Evolutionary conservation across 1,140 invertebrate species (phyloP).

Genomic region (Aphelinus atriplicis): DNA sequence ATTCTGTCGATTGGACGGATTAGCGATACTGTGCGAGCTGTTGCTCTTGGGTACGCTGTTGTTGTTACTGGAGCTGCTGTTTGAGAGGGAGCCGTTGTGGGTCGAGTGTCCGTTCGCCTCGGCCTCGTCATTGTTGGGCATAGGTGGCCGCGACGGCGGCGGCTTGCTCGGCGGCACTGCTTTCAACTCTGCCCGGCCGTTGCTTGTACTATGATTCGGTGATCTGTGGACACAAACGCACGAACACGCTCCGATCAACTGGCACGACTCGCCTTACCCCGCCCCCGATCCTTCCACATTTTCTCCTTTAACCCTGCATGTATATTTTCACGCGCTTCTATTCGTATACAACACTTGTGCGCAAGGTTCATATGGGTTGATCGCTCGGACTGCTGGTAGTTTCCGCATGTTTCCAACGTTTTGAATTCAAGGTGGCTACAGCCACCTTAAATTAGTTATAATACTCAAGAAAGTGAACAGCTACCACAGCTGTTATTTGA

Average conservation of each 20-base stretch:
- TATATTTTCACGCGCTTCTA: too few species aligned
- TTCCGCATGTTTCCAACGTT: too few species aligned
- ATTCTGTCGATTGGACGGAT: conserved; percentile 52
- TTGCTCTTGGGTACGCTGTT: conserved; percentile 42
- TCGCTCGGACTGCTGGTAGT: too few species aligned
- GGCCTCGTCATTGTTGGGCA: conserved; percentile 34
- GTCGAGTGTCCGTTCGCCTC: neutral
- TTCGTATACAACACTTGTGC: neutral
- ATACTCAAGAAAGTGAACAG: too few species aligned
- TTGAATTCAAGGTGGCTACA: too few species aligned
- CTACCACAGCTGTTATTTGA: too few species aligned
- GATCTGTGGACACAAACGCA: conserved; percentile 44
- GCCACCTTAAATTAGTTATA: too few species aligned
- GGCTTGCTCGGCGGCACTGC: conserved; percentile 56
- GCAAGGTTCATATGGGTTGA: neutral
- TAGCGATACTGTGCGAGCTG: conserved; percentile 53
- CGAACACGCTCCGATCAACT: too few species aligned
- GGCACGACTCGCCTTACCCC: too few species aligned
- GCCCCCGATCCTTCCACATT: too few species aligned
- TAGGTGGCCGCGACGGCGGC: conserved; percentile 54
- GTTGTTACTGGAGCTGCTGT: conserved; percentile 15
- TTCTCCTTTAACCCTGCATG: too few species aligned
- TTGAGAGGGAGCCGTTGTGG: conserved; percentile 27
- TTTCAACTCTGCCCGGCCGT: conserved; percentile 45
- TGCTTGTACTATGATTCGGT: conserved; percentile 50